Conservation (phyloP, 2,888 invertebrate species). For the Podabrus alpinus region DNA sequence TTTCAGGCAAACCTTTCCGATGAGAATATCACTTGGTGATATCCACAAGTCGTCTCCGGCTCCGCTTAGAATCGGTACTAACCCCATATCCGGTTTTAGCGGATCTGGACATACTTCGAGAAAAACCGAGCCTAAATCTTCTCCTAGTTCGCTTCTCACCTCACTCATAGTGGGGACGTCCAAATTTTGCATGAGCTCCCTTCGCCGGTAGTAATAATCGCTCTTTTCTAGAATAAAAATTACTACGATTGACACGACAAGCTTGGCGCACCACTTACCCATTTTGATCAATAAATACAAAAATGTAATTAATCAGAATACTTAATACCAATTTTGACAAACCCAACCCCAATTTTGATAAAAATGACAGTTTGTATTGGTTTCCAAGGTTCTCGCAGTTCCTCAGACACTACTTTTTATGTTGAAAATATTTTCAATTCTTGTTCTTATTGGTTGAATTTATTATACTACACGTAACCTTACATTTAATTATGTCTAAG, state of each 20-base stretch:
- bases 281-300: not conserved
- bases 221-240: conserved; percentile 36
- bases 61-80: conserved; percentile 47
- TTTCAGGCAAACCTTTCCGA: conserved; percentile 52
- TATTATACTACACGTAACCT: not conserved
- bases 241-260: not conserved
- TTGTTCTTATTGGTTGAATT: not conserved
- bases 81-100: conserved; percentile 45
- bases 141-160: conserved; percentile 46
- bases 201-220: conserved; percentile 40
- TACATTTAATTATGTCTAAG: not conserved
- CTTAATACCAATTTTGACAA: not conserved
- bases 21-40: conserved; percentile 55
- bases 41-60: conserved; percentile 52
- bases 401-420: too few species aligned
- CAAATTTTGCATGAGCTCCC: conserved; percentile 34
- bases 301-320: not conserved
- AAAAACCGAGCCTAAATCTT: conserved; percentile 47
- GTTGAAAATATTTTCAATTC: too few species aligned
- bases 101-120: conserved; percentile 46
- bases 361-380: not conserved
- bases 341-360: not conserved
- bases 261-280: not conserved
- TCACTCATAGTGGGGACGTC: conserved; percentile 51
- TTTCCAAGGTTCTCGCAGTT: not conserved